Conservation (phyloP, 2,888 invertebrate genomes). For the Thelaira solivaga region DNA sequence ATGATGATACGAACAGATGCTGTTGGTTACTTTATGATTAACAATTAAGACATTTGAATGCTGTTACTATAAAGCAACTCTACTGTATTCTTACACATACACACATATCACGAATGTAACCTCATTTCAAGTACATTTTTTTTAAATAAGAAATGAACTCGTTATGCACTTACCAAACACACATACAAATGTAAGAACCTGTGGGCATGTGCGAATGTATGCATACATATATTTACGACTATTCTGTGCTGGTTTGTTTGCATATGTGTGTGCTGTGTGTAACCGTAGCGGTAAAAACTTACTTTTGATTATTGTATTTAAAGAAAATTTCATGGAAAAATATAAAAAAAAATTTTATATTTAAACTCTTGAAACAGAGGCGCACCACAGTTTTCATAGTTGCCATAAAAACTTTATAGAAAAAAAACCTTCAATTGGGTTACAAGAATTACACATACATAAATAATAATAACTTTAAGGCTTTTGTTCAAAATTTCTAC, state of each 20-base stretch:
- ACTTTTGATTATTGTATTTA: neutral
- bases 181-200: neutral
- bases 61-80: no score
- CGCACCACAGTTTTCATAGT: neutral
- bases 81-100: no score
- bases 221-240: neutral
- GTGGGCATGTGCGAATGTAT: neutral
- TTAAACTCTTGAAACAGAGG: neutral
- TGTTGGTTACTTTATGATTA: no score
- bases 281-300: neutral
- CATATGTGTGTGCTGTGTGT: neutral
- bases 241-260: neutral
- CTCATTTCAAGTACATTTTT: slow-evolving; percentile 55
- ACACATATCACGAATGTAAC: slow-evolving; percentile 45
- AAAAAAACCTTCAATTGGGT: neutral
- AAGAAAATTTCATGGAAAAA: neutral
- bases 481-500: no score
- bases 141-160: slow-evolving; percentile 43
- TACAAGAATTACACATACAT: neutral
- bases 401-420: neutral
- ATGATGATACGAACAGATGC: no score
- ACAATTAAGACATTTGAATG: no score
- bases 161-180: slow-evolving; percentile 31
- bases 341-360: neutral
- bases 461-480: neutral